Evolutionary conservation across 2,113 vertebrate genomes (phyloP).

Genomic region (Planiliza haematocheilus): DNA sequence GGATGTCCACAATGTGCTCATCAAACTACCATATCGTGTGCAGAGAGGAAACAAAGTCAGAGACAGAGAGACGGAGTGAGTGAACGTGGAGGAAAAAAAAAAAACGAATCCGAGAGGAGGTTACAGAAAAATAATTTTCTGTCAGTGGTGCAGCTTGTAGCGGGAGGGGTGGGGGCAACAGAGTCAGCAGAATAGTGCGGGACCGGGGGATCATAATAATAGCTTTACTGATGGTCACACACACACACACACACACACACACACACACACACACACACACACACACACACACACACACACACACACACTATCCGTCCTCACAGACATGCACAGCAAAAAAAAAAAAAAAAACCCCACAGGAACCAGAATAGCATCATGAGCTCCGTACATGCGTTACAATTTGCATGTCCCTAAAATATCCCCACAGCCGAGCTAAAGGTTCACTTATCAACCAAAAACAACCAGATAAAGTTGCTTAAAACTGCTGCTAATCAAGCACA

Average conservation of each 20-base stretch:
- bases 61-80: conserved; percentile 75
- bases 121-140: conserved; percentile 39
- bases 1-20: conserved; percentile 86
- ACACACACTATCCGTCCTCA: neutral
- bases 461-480: neutral
- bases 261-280: neutral
- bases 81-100: conserved; percentile 47
- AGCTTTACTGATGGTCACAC: conserved; percentile 30
- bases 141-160: conserved; percentile 45
- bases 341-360: neutral
- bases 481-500: neutral
- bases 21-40: conserved; percentile 82
- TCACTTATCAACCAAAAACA: no score
- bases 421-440: no score
- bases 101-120: conserved; percentile 49
- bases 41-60: conserved; percentile 74
- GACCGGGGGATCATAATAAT: conserved; percentile 27
- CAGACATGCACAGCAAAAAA: neutral
- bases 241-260: neutral
- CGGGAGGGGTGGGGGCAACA: neutral
- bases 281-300: neutral
- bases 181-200: conserved; percentile 55
- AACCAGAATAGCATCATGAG: neutral
- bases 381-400: neutral
- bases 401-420: conserved; percentile 1